Evolutionary conservation across 1,140 invertebrate species (phyloP), one percentile per base, ranked within the genome.

Genomic region (Aphidius gifuensis): DNA sequence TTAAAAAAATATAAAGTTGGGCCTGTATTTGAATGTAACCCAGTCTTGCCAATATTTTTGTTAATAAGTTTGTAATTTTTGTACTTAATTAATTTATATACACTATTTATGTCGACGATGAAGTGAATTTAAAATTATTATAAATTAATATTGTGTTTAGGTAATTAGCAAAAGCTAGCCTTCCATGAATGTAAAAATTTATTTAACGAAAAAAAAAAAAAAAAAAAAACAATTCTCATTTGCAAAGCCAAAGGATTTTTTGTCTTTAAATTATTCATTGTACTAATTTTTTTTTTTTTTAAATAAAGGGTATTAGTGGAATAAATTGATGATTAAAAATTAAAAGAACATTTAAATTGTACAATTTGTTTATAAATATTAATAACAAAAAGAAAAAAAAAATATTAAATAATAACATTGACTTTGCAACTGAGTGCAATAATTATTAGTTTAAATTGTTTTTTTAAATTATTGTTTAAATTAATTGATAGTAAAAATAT

Each of bases 21-120:
- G 23, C 23, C 4, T 32, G 23, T 32, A 45, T 66, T 69, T 58
- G 66, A 66, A 69, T 67, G 68, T 62, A 74, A 69, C 64, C 71
- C 67, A 74, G 78, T 78, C 76, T 81, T 80, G 79, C 79, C 77
- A 81, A 80, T 78, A 73, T 76, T 81, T 32, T 75, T 74, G 76
- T 80, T 80, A 76, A 77, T 80, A 77, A 78, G 78, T 80, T 80
- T 80, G 76, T 80, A 80, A 80, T 80, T 80, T 78, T 81, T 80
- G 79, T 81, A 81, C 79, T 81, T 81, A 80, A 80, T 80, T 80
- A 80, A 77, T 80, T 79, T 79, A 76, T 32, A 32, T 78, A 78
- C 61, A 69, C 69, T 76, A 77, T 81, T 80, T 81, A 79, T 80
- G 71, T 75, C 71, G 70, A 74, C 68, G 69, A 64, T 45, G 40